Base-by-base conservation (phyloP, 2,797 vertebrate genomes). In the Pelobates cultripes region DNA sequence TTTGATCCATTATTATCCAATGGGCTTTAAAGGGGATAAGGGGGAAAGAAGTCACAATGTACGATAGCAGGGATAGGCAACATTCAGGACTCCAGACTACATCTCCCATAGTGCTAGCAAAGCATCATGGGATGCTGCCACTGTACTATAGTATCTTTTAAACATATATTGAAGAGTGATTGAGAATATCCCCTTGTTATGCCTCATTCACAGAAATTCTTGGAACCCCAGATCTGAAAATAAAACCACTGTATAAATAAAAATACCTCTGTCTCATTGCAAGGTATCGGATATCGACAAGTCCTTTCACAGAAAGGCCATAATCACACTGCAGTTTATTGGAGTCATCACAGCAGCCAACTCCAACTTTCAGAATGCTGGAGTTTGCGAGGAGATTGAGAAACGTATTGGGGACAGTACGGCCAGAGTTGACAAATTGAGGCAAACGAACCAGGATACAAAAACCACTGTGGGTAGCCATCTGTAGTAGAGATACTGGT, bases 281-380 rank as follows among this genome's bases (percentile, higher is more conserved):
- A 7, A 99, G 91, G 88, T 96, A 95, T 0, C 98, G 96, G 80
- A 99, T 93, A 88, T 99, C 97, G 73, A 99, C 86, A 0, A 90
- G 95, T 3, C 96, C 95, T 14, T 90, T 88, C 63, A 99, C 92
- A 1, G 91, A 42, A 82, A 99, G 87, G 13, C 93, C 93, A 4
- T 97, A 96, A 89, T 98, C 97, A 2, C 93, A 92, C 4, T 94
- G 90, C 78, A 99, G 90, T 0, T 95, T 97, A 86, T 91, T 95
- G 69, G 96, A 95, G 14, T 99, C 98, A 89, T 99, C 98, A 53
- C 93, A 96, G 89, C 96, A 98, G 3, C 96, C 97, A 3, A 99
- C 96, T 0, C 98, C 97, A 0, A 98, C 97, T 88, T 99, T 99
- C 73, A 99, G 85, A 45, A 99, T 82, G 67, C 79, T 85, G 1